A percentile compares a stretch with the other conserved stretches of the same genome.
Conservation (phyloP, 2,797 vertebrate genomes). For the Diceros bicornis region DNA sequence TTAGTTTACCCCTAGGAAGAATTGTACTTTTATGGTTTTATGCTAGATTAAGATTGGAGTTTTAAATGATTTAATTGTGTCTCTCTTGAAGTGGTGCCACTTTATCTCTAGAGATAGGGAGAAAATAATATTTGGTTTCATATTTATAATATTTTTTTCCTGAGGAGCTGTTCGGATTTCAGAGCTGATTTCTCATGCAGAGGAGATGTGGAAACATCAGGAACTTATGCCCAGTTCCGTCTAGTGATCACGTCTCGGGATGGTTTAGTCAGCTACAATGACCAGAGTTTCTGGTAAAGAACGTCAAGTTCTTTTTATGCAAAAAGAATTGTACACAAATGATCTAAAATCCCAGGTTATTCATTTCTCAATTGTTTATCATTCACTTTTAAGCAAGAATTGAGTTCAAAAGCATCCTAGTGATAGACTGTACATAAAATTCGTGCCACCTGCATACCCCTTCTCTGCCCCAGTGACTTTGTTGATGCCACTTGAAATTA, state of each 20-base stretch:
- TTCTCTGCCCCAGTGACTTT: constrained; percentile 27
- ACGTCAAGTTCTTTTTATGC: constrained; percentile 57
- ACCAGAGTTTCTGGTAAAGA: neutral
- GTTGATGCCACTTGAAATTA: constrained; percentile 31
- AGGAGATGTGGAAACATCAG: constrained; percentile 31
- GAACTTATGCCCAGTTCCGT: constrained; percentile 57
- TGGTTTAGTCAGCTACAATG: neutral
- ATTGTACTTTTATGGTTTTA: constrained; percentile 68
- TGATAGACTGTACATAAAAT: neutral
- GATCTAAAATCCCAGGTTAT: constrained; percentile 41
- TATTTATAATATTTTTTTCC: neutral
- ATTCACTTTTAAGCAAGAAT: constrained; percentile 43
- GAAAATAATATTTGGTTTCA: constrained; percentile 66
- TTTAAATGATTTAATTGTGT: constrained; percentile 59
- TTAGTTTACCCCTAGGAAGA: constrained; percentile 86
- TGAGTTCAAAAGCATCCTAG: constrained; percentile 14
- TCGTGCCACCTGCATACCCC: neutral
- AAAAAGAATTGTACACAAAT: constrained; percentile 56
- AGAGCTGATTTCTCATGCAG: constrained; percentile 33
- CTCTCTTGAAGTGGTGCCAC: constrained; percentile 46
- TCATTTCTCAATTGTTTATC: constrained; percentile 19
- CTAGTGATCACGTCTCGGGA: neutral
- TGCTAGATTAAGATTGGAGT: constrained; percentile 54
- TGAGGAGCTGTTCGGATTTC: constrained; percentile 47
- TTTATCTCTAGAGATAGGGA: constrained; percentile 59